Percentiles rank a stretch among this genome's conserved stretches.
Conservation (phyloP, 2,888 invertebrate genomes). For the Cerastis rubricosa region DNA sequence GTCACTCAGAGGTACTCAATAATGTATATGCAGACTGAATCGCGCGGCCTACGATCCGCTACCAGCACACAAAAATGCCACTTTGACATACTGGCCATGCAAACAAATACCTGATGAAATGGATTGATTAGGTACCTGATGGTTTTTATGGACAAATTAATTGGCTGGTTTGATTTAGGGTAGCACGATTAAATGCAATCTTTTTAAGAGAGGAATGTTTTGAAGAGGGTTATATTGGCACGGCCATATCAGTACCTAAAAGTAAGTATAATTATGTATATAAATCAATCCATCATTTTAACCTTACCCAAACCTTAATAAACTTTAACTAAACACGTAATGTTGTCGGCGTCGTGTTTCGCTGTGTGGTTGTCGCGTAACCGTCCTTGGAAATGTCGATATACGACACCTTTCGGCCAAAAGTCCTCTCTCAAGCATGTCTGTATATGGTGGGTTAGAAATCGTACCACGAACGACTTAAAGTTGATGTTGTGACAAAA, state of each 20-base stretch:
- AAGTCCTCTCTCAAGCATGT: too few relatives aligned
- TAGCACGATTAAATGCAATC: background rate
- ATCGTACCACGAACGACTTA: too few relatives aligned
- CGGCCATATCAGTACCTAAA: background rate
- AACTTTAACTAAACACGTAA: too few relatives aligned
- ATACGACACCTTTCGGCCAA: too few relatives aligned
- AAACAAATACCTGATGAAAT: conserved; percentile 43
- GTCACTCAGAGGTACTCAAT: conserved; percentile 89
- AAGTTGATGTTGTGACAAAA: too few relatives aligned
- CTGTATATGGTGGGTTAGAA: too few relatives aligned
- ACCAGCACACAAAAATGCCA: conserved; percentile 70
- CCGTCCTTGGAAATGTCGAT: too few relatives aligned
- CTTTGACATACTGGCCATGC: conserved; percentile 52
- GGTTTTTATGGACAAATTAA: background rate
- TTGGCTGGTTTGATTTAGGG: background rate
- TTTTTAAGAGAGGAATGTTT: background rate
- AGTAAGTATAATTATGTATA: background rate
- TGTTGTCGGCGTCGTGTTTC: too few relatives aligned
- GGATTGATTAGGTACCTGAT: conserved; percentile 34
- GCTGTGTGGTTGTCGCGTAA: too few relatives aligned
- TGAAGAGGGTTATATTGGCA: background rate
- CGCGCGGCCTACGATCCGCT: conserved; percentile 74
- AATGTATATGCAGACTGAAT: conserved; percentile 83
- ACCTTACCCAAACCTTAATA: too few relatives aligned
- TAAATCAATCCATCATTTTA: too few relatives aligned